phyloP scores from a whole-genome alignment of 1,140 invertebrate species.

The Caenorhabditis remanei region DNA sequence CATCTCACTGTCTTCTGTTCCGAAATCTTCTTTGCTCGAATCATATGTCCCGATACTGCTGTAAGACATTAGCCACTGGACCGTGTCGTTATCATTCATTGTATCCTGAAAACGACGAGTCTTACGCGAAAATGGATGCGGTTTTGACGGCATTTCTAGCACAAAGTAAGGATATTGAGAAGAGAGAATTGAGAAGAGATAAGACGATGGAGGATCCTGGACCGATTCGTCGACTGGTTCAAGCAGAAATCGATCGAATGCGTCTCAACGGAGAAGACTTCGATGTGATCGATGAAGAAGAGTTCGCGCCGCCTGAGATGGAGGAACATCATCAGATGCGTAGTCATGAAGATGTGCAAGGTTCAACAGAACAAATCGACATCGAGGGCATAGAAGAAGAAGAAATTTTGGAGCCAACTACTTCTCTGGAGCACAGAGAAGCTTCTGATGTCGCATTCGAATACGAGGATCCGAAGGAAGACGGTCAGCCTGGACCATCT shows the following conservation, averaged over 20 bases:
- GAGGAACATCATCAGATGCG: not conserved
- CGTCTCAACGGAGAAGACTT: not conserved
- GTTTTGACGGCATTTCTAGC: not conserved
- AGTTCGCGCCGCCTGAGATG: not conserved
- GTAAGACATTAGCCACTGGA: not conserved
- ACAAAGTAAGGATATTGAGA: not conserved
- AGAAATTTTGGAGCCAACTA: not conserved
- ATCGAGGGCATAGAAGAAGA: not conserved
- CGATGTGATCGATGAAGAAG: not conserved
- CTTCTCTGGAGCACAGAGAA: not conserved
- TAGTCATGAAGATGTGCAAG: not conserved
- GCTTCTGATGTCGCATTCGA: not conserved
- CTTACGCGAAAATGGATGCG: slow-evolving; percentile 35
- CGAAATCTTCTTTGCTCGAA: slow-evolving; percentile 46
- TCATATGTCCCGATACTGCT: slow-evolving; percentile 33
- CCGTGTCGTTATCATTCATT: not conserved
- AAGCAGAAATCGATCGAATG: not conserved
- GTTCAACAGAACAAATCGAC: not conserved
- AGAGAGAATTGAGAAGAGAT: not conserved
- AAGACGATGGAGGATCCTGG: not conserved
- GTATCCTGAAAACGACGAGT: slow-evolving; percentile 41
- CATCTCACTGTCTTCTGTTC: slow-evolving; percentile 22
- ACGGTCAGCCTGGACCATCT: not conserved
- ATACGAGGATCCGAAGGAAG: not conserved
- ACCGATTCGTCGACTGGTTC: not conserved